These are phyloP conservation scores for Hecatera dysodea DNA, from an alignment of 2,888 invertebrate genomes.

Conservation along the genomic window DNA sequence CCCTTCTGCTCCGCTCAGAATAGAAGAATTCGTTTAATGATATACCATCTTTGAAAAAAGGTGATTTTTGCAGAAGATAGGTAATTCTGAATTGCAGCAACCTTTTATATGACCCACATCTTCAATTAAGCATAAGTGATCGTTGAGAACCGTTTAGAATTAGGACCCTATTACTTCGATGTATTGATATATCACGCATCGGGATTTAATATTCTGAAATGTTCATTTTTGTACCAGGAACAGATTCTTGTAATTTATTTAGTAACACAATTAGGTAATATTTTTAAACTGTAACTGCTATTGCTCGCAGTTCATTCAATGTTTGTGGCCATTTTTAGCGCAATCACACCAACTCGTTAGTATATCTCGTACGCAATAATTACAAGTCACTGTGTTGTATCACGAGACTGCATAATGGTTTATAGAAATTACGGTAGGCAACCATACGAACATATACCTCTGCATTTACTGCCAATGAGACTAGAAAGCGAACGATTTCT, in stretches of 20 bases:
- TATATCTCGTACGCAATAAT: slow-evolving; percentile 48
- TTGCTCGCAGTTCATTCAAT: slow-evolving; percentile 19
- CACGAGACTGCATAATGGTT: slow-evolving; percentile 50
- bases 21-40: too few relatives aligned
- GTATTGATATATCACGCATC: background rate
- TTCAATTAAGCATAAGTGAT: background rate
- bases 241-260: slow-evolving; percentile 7
- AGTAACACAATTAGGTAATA: slow-evolving; percentile 11
- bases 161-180: background rate
- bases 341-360: slow-evolving; percentile 26
- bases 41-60: too few relatives aligned
- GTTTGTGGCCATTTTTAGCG: slow-evolving; percentile 31
- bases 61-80: too few relatives aligned
- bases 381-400: slow-evolving; percentile 49
- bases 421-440: slow-evolving; percentile 55
- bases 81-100: background rate
- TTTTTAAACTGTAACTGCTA: background rate
- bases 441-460: slow-evolving; percentile 46
- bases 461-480: slow-evolving; percentile 48
- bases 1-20: too few relatives aligned
- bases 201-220: background rate
- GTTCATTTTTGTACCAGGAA: slow-evolving; percentile 4
- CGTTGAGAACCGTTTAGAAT: background rate
- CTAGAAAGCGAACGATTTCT: slow-evolving; percentile 69
- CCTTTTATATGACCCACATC: background rate